phyloP scores from a whole-genome alignment of 2,113 vertebrate genomes.

The Gnathonemus echidnorhynchus region DNA sequence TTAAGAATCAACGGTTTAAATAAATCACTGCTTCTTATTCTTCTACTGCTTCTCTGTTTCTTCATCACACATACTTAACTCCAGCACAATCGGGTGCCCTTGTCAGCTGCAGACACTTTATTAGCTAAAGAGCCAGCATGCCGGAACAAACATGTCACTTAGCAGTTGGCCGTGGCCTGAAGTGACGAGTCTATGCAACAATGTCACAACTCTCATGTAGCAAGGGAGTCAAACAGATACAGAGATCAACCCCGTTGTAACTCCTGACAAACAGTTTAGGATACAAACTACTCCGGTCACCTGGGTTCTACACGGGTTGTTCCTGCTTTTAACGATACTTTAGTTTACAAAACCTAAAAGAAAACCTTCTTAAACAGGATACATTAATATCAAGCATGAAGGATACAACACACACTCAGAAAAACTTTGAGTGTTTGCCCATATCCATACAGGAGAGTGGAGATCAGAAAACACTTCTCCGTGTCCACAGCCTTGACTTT shows the following conservation, averaged over 20 bases:
- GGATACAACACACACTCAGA: not conserved
- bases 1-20: not conserved
- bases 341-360: not conserved
- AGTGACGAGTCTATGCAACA: conserved; percentile 32
- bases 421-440: not conserved
- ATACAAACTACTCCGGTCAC: conserved; percentile 47
- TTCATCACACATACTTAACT: conserved; percentile 13
- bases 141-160: conserved; percentile 46
- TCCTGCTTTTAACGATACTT: conserved; percentile 34
- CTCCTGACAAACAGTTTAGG: conserved; percentile 54
- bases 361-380: conserved; percentile 11
- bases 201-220: not conserved
- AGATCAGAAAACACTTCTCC: not conserved
- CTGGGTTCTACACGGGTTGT: conserved; percentile 15
- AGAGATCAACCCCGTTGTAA: not conserved
- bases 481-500: not conserved
- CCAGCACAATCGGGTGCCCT: conserved; percentile 49
- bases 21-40: not conserved
- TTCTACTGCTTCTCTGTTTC: no score
- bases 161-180: conserved; percentile 15
- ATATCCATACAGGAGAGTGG: not conserved
- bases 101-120: conserved; percentile 51
- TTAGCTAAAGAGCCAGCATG: conserved; percentile 54
- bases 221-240: no score
- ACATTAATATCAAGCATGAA: not conserved